Base-by-base conservation (phyloP, 2,888 invertebrate genomes). In the Leucania comma region DNA sequence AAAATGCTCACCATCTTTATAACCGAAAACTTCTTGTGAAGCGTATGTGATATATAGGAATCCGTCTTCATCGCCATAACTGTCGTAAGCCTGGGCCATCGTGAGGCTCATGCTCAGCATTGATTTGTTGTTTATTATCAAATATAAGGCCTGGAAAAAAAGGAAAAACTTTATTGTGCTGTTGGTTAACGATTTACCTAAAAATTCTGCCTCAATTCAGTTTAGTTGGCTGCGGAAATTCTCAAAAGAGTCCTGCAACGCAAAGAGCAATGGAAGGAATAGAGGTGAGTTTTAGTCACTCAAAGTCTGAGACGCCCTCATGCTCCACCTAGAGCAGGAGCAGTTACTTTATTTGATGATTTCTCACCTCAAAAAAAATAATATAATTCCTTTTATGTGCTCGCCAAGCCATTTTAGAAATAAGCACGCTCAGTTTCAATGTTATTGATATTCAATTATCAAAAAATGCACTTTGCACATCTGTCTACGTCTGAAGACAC, bases 1-100 rank as follows among this genome's bases (percentile, higher is more conserved):
- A 48, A 46, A 48, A n/a, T 48, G 3, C 92, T 91, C 78, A 94
- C 95, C 93, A 85, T 95, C 94, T 82, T 95, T 92, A 73, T 94
- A 96, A 17, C 98, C 98, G 90, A 98, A 99, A 84, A 98, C 98
- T 95, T 98, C 98, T 94, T 98, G 98, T 32, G 98, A 98, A 0
- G 98, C 98, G 89, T 98, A 99, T 0, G 98, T 98, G 87, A 98
- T 97, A 91, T 98, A 98, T 0, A 99, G 96, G 89, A 98, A 99
- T 0, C 99, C 99, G 90, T 98, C 98, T 42, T 97, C 97, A 81
- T 98, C 98, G 59, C 97, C 97, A 85, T 98, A 97, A 75, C 97
- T 97, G 50, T 97, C 96, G 92, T 98, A 98, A 0, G 98, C 97
- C 92, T 99, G 98, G 0, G 97, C 97, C 94, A 99, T 96, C 0